phyloP scores from a whole-genome alignment of 1,140 invertebrate species.

The Gonioctena quinquepunctata region DNA sequence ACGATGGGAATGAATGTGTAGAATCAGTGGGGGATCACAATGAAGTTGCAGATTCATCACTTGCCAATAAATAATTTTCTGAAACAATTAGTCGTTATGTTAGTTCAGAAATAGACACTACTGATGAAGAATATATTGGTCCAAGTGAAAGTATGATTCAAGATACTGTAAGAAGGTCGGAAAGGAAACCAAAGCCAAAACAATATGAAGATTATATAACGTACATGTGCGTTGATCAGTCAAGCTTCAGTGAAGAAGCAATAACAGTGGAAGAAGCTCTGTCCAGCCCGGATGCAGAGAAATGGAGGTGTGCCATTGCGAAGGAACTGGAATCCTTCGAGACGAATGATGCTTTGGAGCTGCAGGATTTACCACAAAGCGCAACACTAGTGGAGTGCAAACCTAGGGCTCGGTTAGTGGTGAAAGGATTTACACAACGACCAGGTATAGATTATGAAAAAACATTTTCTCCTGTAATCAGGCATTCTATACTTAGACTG shows the following conservation, averaged over 20 bases:
- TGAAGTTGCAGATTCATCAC: no score
- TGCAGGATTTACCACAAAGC: neutral
- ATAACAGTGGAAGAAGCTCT: neutral
- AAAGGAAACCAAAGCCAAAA: neutral
- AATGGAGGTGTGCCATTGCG: neutral
- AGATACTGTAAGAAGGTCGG: neutral
- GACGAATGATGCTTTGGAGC: neutral
- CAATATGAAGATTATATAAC: neutral
- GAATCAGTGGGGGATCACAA: no score
- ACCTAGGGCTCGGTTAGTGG: conserved; percentile 46
- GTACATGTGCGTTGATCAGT: neutral
- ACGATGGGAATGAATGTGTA: neutral
- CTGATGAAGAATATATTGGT: no score
- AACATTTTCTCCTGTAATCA: conserved; percentile 27
- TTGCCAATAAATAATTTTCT: no score
- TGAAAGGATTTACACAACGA: conserved; percentile 51
- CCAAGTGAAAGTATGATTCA: no score
- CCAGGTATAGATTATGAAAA: conserved; percentile 44
- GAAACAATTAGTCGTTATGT: no score
- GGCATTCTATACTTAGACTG: conserved; percentile 29
- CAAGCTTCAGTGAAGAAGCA: neutral
- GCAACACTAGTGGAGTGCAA: neutral
- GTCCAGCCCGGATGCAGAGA: neutral
- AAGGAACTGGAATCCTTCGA: neutral
- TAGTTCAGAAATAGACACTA: no score